Evolutionary conservation across 2,888 invertebrate species (phyloP).

Genomic region (Rhorus exstirpatorius): DNA sequence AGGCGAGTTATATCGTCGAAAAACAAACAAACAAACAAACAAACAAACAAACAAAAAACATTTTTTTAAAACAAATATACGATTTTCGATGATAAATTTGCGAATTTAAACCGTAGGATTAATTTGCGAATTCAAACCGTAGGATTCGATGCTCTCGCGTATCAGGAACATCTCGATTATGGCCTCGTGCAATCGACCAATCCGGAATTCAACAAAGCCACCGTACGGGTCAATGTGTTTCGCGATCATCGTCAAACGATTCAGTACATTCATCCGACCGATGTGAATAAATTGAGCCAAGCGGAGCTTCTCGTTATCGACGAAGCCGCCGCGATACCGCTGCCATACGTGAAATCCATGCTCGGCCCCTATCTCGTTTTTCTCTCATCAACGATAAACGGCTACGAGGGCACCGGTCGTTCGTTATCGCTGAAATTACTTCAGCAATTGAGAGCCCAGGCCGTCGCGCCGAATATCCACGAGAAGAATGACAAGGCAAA

Average conservation of each 20-base stretch:
- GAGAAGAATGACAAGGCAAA: constrained; percentile 85
- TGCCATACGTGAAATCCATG: constrained; percentile 96
- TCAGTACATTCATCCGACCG: constrained; percentile 98
- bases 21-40: too few relatives aligned
- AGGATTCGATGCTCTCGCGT: constrained; percentile 94
- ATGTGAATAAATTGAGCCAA: constrained; percentile 95
- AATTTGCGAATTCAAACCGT: neutral
- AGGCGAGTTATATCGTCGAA: constrained; percentile 86
- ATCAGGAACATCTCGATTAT: constrained; percentile 98
- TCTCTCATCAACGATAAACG: constrained; percentile 98
- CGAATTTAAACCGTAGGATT: too few relatives aligned
- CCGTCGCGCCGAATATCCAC: constrained; percentile 87
- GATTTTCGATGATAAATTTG: too few relatives aligned
- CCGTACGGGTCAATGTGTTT: constrained; percentile 96
- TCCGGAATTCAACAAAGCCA: constrained; percentile 98
- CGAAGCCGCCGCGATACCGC: constrained; percentile 99
- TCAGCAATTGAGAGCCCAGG: constrained; percentile 92
- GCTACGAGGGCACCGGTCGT: constrained; percentile 99
- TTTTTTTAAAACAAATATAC: neutral
- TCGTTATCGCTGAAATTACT: constrained; percentile 98
- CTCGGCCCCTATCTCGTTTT: constrained; percentile 97
- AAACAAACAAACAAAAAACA: too few relatives aligned
- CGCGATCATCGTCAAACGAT: constrained; percentile 97
- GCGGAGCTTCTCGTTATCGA: constrained; percentile 98
- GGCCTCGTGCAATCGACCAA: constrained; percentile 97